These are phyloP conservation scores for Harpagifer antarcticus DNA, from an alignment of 2,797 vertebrate genomes.

Conservation along the genomic window DNA sequence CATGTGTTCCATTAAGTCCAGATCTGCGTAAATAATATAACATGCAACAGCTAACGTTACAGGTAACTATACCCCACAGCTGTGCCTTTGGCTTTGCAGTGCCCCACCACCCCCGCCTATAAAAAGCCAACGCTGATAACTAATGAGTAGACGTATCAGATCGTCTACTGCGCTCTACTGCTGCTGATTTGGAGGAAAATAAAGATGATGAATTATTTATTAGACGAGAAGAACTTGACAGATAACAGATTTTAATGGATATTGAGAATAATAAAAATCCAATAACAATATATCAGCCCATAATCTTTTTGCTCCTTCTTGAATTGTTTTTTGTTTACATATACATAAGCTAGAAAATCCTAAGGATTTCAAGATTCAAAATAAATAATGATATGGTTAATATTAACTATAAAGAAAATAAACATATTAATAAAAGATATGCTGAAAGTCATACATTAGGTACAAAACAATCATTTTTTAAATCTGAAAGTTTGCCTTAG, in stretches of 20 bases:
- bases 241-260: slow-evolving; percentile 15
- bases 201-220: slow-evolving; percentile 33
- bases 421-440: background rate
- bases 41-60: slow-evolving; percentile 80
- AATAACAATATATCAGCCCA: background rate
- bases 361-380: background rate
- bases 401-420: background rate
- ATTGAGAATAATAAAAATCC: slow-evolving; percentile 10
- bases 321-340: slow-evolving; percentile 4
- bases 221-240: background rate
- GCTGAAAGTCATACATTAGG: background rate
- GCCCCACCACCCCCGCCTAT: slow-evolving; percentile 54
- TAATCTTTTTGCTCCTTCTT: background rate
- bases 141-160: slow-evolving; percentile 61
- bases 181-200: slow-evolving; percentile 36
- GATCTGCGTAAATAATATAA: slow-evolving; percentile 83
- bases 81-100: slow-evolving; percentile 75
- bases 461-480: background rate
- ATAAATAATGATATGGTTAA: background rate
- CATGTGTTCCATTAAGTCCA: slow-evolving; percentile 84
- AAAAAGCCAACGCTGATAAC: slow-evolving; percentile 61
- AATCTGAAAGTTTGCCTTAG: background rate
- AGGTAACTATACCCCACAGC: slow-evolving; percentile 82
- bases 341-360: background rate
- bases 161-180: slow-evolving; percentile 19